phyloP scores from a whole-genome alignment of 2,888 invertebrate species.

The Thera obeliscata region DNA sequence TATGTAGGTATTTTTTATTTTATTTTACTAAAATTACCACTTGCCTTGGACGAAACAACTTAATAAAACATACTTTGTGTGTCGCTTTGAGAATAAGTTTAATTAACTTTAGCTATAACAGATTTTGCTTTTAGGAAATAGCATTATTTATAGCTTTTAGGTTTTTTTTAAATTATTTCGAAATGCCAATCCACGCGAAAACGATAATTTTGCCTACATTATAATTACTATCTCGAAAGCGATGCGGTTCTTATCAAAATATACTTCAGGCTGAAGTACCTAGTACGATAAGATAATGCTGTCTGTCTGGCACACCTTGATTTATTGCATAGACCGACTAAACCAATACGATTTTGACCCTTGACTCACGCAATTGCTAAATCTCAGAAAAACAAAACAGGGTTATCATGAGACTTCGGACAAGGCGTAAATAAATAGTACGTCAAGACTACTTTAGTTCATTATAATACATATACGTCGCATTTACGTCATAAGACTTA shows the following conservation, averaged over 20 bases:
- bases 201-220: background rate
- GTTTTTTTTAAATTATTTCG: background rate
- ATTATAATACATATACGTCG: background rate
- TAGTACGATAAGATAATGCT: constrained; percentile 53
- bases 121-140: background rate
- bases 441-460: constrained; percentile 21
- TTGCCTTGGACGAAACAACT: too few relatives aligned
- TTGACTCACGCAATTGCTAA: too few relatives aligned
- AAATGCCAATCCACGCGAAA: background rate
- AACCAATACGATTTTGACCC: background rate
- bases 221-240: constrained; percentile 48
- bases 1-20: too few relatives aligned
- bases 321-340: constrained; percentile 23
- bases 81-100: too few relatives aligned
- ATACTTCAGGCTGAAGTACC: constrained; percentile 53
- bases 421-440: background rate
- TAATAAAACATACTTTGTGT: too few relatives aligned
- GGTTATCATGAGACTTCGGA: background rate
- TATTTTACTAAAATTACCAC: too few relatives aligned
- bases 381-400: background rate
- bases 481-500: constrained; percentile 52
- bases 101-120: too few relatives aligned
- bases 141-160: too few relatives aligned
- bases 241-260: constrained; percentile 56
- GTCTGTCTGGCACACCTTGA: constrained; percentile 46